phyloP scores from a whole-genome alignment of 2,888 invertebrate genomes.

The Stenodema calcarata region DNA sequence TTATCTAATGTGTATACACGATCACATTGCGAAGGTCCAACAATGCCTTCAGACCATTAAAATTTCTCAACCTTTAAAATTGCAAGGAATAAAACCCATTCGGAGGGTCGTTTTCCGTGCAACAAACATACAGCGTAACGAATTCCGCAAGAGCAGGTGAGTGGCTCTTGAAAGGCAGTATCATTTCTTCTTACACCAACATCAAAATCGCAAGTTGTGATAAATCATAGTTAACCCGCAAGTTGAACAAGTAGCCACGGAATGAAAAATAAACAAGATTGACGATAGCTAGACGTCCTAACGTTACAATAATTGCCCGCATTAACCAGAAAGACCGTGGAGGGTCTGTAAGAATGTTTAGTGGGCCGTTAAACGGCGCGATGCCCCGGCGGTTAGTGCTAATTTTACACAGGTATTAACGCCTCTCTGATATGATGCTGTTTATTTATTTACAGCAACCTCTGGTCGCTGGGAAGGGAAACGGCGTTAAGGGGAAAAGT shows the following conservation, averaged over 20 bases:
- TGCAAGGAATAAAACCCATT: too few species aligned
- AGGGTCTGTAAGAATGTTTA: conserved; percentile 40
- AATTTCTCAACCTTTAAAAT: too few species aligned
- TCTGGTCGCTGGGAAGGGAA: conserved; percentile 22
- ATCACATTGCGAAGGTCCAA: too few species aligned
- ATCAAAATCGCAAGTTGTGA: not conserved
- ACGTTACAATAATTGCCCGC: conserved; percentile 36
- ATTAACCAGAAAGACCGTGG: conserved; percentile 25
- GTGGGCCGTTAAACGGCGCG: conserved; percentile 38
- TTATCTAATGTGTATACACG: too few species aligned
- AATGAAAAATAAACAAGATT: not conserved
- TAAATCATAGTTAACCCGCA: not conserved
- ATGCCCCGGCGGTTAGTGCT: conserved; percentile 34
- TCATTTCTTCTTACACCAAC: not conserved
- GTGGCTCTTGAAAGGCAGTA: too few species aligned
- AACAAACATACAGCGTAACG: too few species aligned
- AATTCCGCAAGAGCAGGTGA: too few species aligned
- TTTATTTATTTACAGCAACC: conserved; percentile 45
- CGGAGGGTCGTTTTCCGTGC: too few species aligned
- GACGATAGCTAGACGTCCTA: conserved; percentile 27
- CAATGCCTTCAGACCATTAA: too few species aligned
- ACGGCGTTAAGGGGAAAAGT: not conserved
- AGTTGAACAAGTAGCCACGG: not conserved
- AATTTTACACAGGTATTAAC: conserved; percentile 46
- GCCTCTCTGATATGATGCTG: conserved; percentile 39